Percentiles rank a stretch among this genome's conserved stretches.
phyloP scores from a whole-genome alignment of 2,888 invertebrate genomes.

The Cenopis cana region DNA sequence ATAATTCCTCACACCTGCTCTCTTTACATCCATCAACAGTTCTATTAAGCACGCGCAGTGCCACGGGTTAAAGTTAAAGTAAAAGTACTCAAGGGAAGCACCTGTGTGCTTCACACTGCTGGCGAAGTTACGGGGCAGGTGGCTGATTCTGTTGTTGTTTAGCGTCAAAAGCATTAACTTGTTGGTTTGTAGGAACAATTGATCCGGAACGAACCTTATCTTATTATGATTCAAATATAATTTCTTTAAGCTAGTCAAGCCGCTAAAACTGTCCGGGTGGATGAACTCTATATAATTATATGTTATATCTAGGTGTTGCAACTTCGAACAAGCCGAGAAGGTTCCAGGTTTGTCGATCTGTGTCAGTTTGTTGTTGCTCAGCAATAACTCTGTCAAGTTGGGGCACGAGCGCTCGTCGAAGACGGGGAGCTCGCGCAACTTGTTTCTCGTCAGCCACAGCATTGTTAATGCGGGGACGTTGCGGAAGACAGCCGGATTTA shows the following conservation, averaged over 20 bases:
- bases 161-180: neutral
- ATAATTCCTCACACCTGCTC: neutral
- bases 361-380: neutral
- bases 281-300: neutral
- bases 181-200: neutral
- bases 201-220: neutral
- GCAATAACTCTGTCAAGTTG: neutral
- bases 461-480: neutral
- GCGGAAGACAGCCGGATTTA: neutral
- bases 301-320: neutral
- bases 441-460: neutral
- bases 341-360: neutral
- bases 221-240: neutral
- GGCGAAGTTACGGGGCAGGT: neutral
- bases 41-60: constrained; percentile 2
- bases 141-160: neutral
- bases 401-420: neutral
- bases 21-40: neutral
- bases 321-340: neutral
- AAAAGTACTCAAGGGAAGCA: neutral
- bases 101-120: neutral
- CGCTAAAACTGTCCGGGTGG: neutral
- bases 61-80: constrained; percentile 1
- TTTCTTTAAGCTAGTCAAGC: neutral
- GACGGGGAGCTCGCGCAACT: constrained; percentile 1